These are phyloP conservation scores for Damaliscus lunatus DNA, from an alignment of 2,113 vertebrate genomes.

Conservation along the genomic window DNA sequence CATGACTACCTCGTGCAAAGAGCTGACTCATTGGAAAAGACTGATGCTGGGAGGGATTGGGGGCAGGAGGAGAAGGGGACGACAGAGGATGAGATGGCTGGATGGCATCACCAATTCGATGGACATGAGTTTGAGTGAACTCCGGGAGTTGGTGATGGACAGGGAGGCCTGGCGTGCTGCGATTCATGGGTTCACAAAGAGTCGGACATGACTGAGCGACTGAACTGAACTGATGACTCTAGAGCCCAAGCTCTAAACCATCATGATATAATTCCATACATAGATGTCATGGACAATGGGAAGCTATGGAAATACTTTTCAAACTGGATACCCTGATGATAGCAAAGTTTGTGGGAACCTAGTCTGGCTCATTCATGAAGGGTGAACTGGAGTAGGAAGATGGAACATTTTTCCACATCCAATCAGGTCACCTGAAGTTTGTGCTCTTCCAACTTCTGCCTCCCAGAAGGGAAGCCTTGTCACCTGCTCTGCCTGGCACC, in stretches of 20 bases:
- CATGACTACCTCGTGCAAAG: accelerated
- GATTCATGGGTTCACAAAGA: accelerated
- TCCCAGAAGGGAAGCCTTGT: neutral
- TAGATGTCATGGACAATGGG: neutral
- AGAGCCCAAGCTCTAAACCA: neutral
- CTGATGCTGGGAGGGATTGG: no score
- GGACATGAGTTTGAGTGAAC: no score
- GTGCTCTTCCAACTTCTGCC: neutral
- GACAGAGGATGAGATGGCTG: no score
- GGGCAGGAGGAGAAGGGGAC: no score
- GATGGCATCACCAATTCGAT: no score
- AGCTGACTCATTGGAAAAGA: no score
- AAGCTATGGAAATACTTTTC: neutral
- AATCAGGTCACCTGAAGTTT: neutral
- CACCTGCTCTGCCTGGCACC: neutral
- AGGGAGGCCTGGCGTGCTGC: no score
- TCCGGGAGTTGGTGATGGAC: no score
- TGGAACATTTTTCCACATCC: accelerated
- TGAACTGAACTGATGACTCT: neutral
- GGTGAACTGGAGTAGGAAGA: neutral
- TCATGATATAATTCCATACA: neutral
- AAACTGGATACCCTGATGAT: neutral
- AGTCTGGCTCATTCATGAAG: neutral
- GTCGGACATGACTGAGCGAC: no score
- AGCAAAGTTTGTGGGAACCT: neutral